phyloP scores from a whole-genome alignment of 2,797 vertebrate species.

The Takifugu rubripes region DNA sequence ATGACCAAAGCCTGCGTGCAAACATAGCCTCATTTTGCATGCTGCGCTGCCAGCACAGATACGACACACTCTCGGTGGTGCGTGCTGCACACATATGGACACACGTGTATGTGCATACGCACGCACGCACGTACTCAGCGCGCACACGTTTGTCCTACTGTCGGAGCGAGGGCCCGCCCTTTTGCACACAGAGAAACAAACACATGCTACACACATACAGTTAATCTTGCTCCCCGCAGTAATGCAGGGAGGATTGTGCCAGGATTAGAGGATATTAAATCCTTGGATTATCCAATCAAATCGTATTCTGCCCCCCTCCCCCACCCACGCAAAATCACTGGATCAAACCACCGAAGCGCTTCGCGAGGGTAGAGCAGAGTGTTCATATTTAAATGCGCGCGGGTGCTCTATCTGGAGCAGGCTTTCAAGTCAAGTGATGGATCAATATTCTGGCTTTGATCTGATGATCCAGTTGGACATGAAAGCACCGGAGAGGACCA shows the following conservation, averaged over 20 bases:
- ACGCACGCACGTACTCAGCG: slow-evolving; percentile 20
- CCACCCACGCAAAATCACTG: slow-evolving; percentile 61
- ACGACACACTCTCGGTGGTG: slow-evolving; percentile 29
- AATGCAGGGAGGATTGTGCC: slow-evolving; percentile 77
- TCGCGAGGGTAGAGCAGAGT: slow-evolving; percentile 28
- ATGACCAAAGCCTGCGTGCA: slow-evolving; percentile 45
- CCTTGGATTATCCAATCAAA: slow-evolving; percentile 86
- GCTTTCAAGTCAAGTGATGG: slow-evolving; percentile 33
- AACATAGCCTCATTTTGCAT: slow-evolving; percentile 50
- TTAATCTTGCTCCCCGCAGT: slow-evolving; percentile 75
- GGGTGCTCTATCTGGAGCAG: slow-evolving; percentile 25
- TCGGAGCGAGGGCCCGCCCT: slow-evolving; percentile 22
- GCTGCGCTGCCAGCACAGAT: slow-evolving; percentile 35
- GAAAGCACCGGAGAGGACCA: slow-evolving; percentile 14
- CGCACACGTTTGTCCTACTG: slow-evolving; percentile 17
- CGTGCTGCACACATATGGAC: slow-evolving; percentile 24
- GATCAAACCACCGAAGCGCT: slow-evolving; percentile 64
- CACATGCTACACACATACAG: slow-evolving; percentile 65
- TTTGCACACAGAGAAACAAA: slow-evolving; percentile 51
- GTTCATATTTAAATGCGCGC: slow-evolving; percentile 34
- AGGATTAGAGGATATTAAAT: slow-evolving; percentile 83
- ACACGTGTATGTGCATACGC: slow-evolving; percentile 15
- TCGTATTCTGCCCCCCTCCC: slow-evolving; percentile 70
- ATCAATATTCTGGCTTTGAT: slow-evolving; percentile 36
- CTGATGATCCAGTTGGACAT: slow-evolving; percentile 22